These are phyloP conservation scores for Rhynchonycteris naso DNA, from an alignment of 2,797 vertebrate species.

Conservation along the genomic window DNA sequence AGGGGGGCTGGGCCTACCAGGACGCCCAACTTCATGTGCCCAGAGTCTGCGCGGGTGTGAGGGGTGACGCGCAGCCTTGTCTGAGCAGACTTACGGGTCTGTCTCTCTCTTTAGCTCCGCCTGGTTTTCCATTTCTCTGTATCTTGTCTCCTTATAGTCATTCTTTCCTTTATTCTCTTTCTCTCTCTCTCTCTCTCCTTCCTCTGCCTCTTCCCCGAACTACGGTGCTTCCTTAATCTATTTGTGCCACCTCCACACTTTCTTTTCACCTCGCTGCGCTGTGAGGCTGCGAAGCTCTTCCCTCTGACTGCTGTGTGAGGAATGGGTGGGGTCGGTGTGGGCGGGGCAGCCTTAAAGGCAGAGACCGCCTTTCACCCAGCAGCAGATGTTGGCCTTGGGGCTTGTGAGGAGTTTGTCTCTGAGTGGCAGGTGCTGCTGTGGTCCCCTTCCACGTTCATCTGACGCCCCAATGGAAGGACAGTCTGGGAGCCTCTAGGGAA, in stretches of 20 bases:
- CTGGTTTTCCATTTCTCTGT: background rate
- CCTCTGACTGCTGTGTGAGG: background rate
- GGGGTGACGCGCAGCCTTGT: background rate
- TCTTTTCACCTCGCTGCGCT: background rate
- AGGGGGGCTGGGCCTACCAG: background rate
- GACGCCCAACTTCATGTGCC: background rate
- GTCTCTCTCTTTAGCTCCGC: background rate
- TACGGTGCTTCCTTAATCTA: background rate
- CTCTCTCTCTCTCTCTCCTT: background rate
- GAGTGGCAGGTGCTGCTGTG: background rate
- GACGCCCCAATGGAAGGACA: background rate
- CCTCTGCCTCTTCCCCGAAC: background rate
- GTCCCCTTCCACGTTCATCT: background rate
- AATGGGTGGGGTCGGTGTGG: constrained; percentile 37
- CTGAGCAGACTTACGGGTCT: background rate
- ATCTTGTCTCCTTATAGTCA: background rate
- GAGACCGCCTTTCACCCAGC: constrained; percentile 49
- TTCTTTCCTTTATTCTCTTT: background rate
- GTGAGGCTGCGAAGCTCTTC: background rate
- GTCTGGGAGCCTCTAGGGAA: constrained; percentile 9
- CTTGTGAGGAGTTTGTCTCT: background rate
- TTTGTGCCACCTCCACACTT: background rate
- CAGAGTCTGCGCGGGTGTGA: background rate
- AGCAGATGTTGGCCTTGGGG: constrained; percentile 35
- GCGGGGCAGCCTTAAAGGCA: background rate